A percentile compares a stretch with the other conserved stretches of the same genome.
These are phyloP conservation scores for Zelostemma sp. DNA, from an alignment of 1,140 invertebrate genomes.

Conservation along the genomic window DNA sequence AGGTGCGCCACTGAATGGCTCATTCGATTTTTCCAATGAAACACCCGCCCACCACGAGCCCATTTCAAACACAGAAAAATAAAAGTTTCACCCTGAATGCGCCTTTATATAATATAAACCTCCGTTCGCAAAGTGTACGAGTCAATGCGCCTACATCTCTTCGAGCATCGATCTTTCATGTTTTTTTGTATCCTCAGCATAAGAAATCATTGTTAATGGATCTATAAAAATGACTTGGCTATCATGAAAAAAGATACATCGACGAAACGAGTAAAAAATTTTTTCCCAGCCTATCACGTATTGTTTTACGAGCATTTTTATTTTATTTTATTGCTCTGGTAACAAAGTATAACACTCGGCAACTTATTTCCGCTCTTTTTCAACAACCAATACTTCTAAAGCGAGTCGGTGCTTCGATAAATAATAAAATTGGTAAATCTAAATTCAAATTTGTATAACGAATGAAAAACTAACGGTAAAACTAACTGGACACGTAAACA, in stretches of 20 bases:
- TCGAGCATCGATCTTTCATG: background rate
- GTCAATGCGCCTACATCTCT: constrained; percentile 4
- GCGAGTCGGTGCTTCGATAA: too few relatives aligned
- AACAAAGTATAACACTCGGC: too few relatives aligned
- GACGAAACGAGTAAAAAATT: too few relatives aligned
- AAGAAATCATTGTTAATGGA: background rate
- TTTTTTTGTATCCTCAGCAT: background rate
- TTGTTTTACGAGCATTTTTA: too few relatives aligned
- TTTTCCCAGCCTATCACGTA: too few relatives aligned
- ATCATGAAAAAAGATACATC: background rate
- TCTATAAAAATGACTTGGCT: background rate
- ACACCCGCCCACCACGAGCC: constrained; percentile 60
- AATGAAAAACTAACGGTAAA: too few relatives aligned
- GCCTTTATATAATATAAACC: background rate
- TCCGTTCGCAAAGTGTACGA: background rate
- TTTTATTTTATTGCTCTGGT: too few relatives aligned
- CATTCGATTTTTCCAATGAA: constrained; percentile 55
- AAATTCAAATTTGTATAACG: too few relatives aligned
- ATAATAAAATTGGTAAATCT: too few relatives aligned
- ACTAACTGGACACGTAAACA: too few relatives aligned
- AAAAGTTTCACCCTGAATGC: constrained; percentile 13
- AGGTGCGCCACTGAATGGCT: constrained; percentile 54
- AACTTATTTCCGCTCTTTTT: too few relatives aligned
- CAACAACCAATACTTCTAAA: too few relatives aligned
- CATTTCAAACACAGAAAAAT: constrained; percentile 49